Conservation (phyloP, 2,888 invertebrate species). For the Epinotia brunnichana region DNA sequence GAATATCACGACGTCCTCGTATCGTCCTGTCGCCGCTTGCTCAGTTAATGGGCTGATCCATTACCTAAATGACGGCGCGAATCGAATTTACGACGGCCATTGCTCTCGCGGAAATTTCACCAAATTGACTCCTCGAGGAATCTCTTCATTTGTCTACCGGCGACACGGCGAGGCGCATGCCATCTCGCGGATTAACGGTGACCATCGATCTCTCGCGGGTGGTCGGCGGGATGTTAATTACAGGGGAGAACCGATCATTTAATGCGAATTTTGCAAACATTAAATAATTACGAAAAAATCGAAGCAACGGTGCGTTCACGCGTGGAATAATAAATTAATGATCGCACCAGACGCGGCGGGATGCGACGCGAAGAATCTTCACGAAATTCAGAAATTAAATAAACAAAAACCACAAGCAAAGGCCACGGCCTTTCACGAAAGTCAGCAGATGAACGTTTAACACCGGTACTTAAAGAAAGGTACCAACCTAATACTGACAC, state of each 20-base stretch:
- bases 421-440: not conserved
- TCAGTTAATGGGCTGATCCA: slow-evolving; percentile 61
- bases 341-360: slow-evolving; percentile 57
- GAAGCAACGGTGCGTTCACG: slow-evolving; percentile 73
- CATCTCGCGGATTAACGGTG: slow-evolving; percentile 69
- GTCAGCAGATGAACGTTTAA: not conserved
- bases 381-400: slow-evolving; percentile 37
- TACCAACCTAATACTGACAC: slow-evolving; percentile 37
- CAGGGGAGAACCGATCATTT: slow-evolving; percentile 77
- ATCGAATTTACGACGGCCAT: slow-evolving; percentile 67
- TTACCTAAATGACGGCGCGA: slow-evolving; percentile 69
- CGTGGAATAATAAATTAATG: slow-evolving; percentile 76
- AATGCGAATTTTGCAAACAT: slow-evolving; percentile 79
- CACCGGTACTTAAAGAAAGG: not conserved
- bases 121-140: slow-evolving; percentile 60
- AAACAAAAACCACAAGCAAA: not conserved
- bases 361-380: slow-evolving; percentile 45
- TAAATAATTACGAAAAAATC: slow-evolving; percentile 75
- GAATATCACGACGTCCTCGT: slow-evolving; percentile 37
- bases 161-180: slow-evolving; percentile 69
- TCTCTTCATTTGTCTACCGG: slow-evolving; percentile 74
- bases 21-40: slow-evolving; percentile 47
- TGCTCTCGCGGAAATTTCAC: slow-evolving; percentile 63
- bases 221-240: slow-evolving; percentile 80
- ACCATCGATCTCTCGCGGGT: slow-evolving; percentile 75